A percentile compares a stretch with the other conserved stretches of the same genome.
Conservation (phyloP, 2,888 invertebrate species). For the Drosophila testacea region DNA sequence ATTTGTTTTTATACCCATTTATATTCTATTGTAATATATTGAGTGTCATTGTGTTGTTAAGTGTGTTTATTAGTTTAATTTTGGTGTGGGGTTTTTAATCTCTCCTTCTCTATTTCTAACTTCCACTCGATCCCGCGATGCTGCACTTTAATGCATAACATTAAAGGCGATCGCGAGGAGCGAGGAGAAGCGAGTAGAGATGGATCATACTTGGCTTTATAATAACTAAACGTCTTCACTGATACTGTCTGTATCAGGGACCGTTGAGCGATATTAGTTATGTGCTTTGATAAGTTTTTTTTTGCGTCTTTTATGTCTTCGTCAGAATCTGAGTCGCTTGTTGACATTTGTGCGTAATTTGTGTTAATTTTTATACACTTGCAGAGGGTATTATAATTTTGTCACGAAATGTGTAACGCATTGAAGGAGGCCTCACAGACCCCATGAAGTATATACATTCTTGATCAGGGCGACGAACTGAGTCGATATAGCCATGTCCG, state of each 20-base stretch:
- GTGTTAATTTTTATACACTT: background rate
- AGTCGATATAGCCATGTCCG: no score
- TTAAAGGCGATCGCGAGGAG: background rate
- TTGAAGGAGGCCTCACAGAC: no score
- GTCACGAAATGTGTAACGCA: no score
- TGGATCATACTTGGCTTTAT: background rate
- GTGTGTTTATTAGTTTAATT: no score
- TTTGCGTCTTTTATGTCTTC: no score
- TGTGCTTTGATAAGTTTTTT: no score
- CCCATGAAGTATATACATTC: no score
- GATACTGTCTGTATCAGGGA: conserved; percentile 10
- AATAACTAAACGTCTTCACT: conserved; percentile 5
- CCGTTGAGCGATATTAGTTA: no score
- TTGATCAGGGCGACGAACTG: no score
- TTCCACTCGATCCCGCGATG: background rate
- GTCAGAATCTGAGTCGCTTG: conserved; percentile 8
- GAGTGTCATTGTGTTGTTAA: background rate
- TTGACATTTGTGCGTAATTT: conserved; percentile 7
- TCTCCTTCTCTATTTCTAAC: background rate
- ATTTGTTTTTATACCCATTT: conserved; percentile 2
- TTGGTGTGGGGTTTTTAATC: no score
- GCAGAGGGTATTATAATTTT: no score
- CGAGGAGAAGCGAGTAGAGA: no score
- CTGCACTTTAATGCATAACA: conserved; percentile 4
- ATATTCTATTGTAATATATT: conserved; percentile 5